Percentiles rank a stretch among this genome's conserved stretches.
These are phyloP conservation scores for Ameiurus melas DNA, from an alignment of 2,113 vertebrate species.

Conservation along the genomic window DNA sequence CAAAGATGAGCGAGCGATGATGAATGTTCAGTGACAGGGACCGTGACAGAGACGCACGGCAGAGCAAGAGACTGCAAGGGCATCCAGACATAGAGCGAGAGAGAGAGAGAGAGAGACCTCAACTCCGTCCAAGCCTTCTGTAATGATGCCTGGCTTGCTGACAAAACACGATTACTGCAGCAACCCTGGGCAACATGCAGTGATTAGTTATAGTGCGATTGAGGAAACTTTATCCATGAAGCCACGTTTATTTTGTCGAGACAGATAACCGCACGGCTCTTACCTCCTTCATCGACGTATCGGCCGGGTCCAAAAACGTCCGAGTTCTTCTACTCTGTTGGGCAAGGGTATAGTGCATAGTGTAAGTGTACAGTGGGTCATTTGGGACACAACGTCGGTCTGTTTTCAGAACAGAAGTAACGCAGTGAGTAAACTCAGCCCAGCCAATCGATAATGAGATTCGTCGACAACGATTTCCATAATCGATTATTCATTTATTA, in stretches of 20 bases:
- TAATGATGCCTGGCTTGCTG: conserved; percentile 80
- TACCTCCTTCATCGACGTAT: background rate
- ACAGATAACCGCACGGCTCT: conserved; percentile 1
- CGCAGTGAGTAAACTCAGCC: too few relatives aligned
- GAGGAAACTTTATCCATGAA: conserved; percentile 28
- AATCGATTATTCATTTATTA: too few relatives aligned
- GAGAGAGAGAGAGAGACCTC: conserved; percentile 71
- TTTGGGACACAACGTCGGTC: too few relatives aligned
- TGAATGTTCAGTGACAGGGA: conserved; percentile 75
- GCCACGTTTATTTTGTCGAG: conserved; percentile 8
- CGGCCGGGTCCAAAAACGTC: background rate
- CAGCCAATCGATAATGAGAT: too few relatives aligned
- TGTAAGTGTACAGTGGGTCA: too few relatives aligned
- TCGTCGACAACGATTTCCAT: too few relatives aligned
- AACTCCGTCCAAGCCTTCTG: conserved; percentile 62
- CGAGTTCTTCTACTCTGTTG: background rate
- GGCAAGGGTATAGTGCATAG: too few relatives aligned
- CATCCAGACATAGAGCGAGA: conserved; percentile 54
- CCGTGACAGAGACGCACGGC: conserved; percentile 74
- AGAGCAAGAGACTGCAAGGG: conserved; percentile 72
- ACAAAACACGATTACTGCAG: conserved; percentile 80
- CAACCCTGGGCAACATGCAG: conserved; percentile 75
- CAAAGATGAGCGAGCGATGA: conserved; percentile 63
- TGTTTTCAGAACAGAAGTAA: too few relatives aligned
- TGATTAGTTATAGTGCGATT: conserved; percentile 64